These are phyloP conservation scores for Zeuzera pyrina DNA, from an alignment of 2,888 invertebrate genomes.

Conservation along the genomic window DNA sequence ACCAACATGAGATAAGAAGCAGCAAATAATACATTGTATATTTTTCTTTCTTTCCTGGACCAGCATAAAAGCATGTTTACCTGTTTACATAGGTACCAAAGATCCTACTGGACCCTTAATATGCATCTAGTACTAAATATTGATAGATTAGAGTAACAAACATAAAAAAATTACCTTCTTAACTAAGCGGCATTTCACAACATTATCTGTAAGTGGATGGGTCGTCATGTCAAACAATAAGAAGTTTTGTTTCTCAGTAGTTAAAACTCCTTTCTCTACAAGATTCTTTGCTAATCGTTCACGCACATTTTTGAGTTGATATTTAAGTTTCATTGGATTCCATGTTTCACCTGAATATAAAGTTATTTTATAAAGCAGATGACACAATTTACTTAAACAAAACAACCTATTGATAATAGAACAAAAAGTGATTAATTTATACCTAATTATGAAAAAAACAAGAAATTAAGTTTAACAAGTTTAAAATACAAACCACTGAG, in stretches of 20 bases:
- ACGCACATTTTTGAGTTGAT: slow-evolving; percentile 98
- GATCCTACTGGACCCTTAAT: no score
- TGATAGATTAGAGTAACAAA: slow-evolving; percentile 3
- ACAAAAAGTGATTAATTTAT: no score
- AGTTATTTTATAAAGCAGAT: no score
- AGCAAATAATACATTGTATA: no score
- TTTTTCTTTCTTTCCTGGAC: no score
- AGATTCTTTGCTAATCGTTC: slow-evolving; percentile 99
- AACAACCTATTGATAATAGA: no score
- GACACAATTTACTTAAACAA: not conserved
- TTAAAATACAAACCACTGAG: slow-evolving; percentile 84
- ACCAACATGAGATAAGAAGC: no score
- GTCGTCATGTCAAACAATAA: slow-evolving; percentile 99
- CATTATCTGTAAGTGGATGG: slow-evolving; percentile 97
- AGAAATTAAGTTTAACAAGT: no score
- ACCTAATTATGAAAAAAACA: no score
- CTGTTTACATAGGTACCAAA: no score
- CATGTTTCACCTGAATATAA: slow-evolving; percentile 98
- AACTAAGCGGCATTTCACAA: slow-evolving; percentile 95
- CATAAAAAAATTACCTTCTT: slow-evolving; percentile 81
- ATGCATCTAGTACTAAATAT: no score
- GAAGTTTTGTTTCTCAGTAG: slow-evolving; percentile 99
- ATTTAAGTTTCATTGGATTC: slow-evolving; percentile 98
- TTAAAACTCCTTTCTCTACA: slow-evolving; percentile 98
- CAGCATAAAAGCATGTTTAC: no score